phyloP scores from a whole-genome alignment of 2,113 vertebrate genomes.

The Platichthys flesus region DNA sequence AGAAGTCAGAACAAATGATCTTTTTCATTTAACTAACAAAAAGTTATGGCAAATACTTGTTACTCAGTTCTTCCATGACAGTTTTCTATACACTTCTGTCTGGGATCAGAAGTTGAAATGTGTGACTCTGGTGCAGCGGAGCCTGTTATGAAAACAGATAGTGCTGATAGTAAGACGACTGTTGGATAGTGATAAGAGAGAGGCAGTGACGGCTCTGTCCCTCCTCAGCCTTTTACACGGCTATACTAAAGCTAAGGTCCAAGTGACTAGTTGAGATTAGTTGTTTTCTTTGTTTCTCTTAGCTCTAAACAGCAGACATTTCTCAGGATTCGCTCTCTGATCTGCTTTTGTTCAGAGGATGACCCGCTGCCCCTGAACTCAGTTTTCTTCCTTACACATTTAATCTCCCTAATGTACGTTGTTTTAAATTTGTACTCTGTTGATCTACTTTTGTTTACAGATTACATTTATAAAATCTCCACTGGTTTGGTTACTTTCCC shows the following conservation, averaged over 20 bases:
- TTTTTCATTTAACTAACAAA: no score
- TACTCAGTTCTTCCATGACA: no score
- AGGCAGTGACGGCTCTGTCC: background rate
- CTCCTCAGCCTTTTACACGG: background rate
- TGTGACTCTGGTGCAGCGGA: slow-evolving; percentile 18
- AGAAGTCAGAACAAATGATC: no score
- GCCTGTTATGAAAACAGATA: slow-evolving; percentile 36
- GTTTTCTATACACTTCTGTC: background rate
- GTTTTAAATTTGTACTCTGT: background rate
- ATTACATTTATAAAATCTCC: background rate
- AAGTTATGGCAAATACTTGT: no score
- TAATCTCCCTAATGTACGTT: background rate
- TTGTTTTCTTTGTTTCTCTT: background rate
- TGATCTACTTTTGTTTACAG: background rate
- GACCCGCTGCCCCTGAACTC: background rate
- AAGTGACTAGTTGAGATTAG: background rate
- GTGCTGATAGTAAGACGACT: slow-evolving; percentile 43
- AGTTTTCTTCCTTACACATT: background rate
- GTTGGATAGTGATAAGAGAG: slow-evolving; percentile 57
- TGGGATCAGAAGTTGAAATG: slow-evolving; percentile 23
- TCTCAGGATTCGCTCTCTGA: background rate
- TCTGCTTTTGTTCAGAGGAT: background rate
- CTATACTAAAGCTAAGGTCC: background rate
- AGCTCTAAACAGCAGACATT: background rate
- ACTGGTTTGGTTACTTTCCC: background rate